Evolutionary conservation across 1,140 invertebrate species (phyloP).

Genomic region (Ceratina japonica): DNA sequence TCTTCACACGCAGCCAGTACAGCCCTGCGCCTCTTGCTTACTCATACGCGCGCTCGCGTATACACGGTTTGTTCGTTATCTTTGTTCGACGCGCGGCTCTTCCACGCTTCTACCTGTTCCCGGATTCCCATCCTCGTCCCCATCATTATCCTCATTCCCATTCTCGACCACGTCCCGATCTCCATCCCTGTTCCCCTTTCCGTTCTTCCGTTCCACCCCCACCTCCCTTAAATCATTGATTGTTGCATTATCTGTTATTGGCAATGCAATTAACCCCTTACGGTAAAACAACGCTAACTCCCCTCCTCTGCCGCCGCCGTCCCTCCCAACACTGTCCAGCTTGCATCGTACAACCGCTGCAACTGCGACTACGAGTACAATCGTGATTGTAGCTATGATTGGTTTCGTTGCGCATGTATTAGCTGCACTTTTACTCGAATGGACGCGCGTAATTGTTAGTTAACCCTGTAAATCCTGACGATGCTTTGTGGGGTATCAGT

Average conservation of each 20-base stretch:
- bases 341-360: conserved; percentile 24
- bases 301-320: conserved; percentile 25
- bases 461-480: not conserved
- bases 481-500: too few relatives aligned
- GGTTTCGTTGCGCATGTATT: not conserved
- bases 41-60: not conserved
- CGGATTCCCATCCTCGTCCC: conserved; percentile 29
- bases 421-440: not conserved
- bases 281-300: conserved; percentile 73
- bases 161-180: conserved; percentile 48
- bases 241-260: conserved; percentile 80
- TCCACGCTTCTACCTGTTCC: conserved; percentile 16
- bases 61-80: conserved; percentile 1
- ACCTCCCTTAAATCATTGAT: conserved; percentile 77
- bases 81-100: conserved; percentile 2
- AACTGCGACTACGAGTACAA: conserved; percentile 33
- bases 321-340: conserved; percentile 5
- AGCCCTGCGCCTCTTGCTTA: not conserved
- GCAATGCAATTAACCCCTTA: conserved; percentile 79
- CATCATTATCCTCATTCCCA: conserved; percentile 42
- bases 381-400: conserved; percentile 24
- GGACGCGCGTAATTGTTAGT: not conserved
- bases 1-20: not conserved
- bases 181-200: conserved; percentile 30
- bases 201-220: conserved; percentile 24